Percentiles rank a stretch among this genome's conserved stretches.
These are phyloP conservation scores for Pachypeltis micranthus DNA, from an alignment of 1,140 invertebrate genomes.

Conservation along the genomic window DNA sequence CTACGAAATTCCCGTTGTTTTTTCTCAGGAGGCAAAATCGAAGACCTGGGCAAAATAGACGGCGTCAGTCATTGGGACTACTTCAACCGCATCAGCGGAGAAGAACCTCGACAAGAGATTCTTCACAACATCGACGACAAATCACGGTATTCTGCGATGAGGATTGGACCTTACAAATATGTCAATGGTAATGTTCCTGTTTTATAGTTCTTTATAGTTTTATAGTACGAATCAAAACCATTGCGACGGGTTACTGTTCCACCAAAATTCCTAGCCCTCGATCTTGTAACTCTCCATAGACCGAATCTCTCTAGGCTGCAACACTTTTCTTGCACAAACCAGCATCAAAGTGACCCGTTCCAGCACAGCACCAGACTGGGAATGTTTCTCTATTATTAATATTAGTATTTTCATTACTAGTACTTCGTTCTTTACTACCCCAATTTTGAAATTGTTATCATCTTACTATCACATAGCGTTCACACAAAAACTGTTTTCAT, in stretches of 20 bases:
- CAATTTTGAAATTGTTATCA: too few relatives aligned
- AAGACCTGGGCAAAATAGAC: slow-evolving; percentile 41
- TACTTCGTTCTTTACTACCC: too few relatives aligned
- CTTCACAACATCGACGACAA: slow-evolving; percentile 64
- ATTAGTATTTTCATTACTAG: too few relatives aligned
- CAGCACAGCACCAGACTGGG: too few relatives aligned
- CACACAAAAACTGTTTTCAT: too few relatives aligned
- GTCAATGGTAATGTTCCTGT: slow-evolving; percentile 49
- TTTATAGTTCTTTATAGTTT: neutral
- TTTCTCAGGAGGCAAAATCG: slow-evolving; percentile 37
- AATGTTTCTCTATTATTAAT: too few relatives aligned
- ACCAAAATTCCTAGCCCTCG: neutral
- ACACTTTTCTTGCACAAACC: too few relatives aligned
- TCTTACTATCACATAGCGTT: too few relatives aligned
- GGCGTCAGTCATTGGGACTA: slow-evolving; percentile 47
- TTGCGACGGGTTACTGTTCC: neutral
- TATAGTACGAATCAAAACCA: neutral
- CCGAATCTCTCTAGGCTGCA: too few relatives aligned
- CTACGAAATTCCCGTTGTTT: neutral
- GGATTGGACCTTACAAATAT: slow-evolving; percentile 58
- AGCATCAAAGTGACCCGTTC: too few relatives aligned
- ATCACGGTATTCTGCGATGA: slow-evolving; percentile 44
- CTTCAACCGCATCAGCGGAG: slow-evolving; percentile 36
- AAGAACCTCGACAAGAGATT: slow-evolving; percentile 45
- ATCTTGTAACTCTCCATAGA: neutral